Evolutionary conservation across 2,113 vertebrate species (phyloP), one percentile per base, ranked within the genome.

Genomic region (Pseudolaguvia tuberculata): DNA sequence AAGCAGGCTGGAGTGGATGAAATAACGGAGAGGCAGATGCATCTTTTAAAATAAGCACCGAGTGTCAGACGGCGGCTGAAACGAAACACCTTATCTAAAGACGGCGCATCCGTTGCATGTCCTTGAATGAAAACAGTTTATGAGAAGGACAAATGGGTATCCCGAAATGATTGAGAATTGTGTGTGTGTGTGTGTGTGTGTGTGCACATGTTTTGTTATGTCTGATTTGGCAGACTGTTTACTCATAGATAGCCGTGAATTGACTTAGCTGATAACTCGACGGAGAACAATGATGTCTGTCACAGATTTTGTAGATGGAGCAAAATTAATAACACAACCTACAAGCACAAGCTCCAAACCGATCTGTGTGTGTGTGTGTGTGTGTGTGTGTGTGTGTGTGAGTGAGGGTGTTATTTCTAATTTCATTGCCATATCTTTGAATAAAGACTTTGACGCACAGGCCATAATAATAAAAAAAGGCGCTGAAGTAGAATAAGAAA

Each of bases 41-140:
- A 56, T 66, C 70, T 75, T 66, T 70, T 74, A 78, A 73, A 80
- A 78, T 67, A 76, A 35, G 67, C 77, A 52, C 55, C 58, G n/a
- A 70, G 55, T 76, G 81, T 75, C 79, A 75, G 59, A 55, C 57
- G 14, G 29, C 42, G 50, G 74, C 81, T 68, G 79, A 80, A 81
- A 78, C 73, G 83, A 78, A 77, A 56, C 20, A 51, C 73, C 66
- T 76, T 58, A 66, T 82, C 77, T 74, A 62, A 51, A 68, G 23
- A 62, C 35, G 59, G 20, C 9, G 21, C 57, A 29, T 70, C 56
- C 73, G 58, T 56, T 50, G 31, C 35, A 51, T 48, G 74, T 72
- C 70, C 77, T 74, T 74, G 66, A 70, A 56, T 66, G 25, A 55
- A 63, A 58, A 51, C 35, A 31, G 58, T 35, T 66, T 57, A 68